A percentile compares a stretch with the other conserved stretches of the same genome.
Conservation (phyloP, 2,113 vertebrate genomes). For the Corynorhinus townsendii region DNA sequence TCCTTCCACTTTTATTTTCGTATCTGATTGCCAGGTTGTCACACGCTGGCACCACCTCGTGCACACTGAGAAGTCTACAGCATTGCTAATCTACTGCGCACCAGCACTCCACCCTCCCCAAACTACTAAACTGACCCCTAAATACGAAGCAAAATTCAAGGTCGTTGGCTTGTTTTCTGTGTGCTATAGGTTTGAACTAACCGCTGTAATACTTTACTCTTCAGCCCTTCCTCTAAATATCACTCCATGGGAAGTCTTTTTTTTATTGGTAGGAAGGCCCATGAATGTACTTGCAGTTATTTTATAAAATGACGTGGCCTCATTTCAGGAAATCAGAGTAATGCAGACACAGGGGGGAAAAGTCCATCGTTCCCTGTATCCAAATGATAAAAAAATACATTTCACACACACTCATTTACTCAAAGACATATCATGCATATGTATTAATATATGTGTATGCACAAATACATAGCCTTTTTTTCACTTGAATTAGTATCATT, state of each 20-base stretch:
- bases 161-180: neutral
- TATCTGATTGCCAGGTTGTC: neutral
- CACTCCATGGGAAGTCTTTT: neutral
- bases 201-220: neutral
- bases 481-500: neutral
- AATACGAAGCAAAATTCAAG: neutral
- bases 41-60: neutral
- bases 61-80: neutral
- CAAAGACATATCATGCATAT: neutral
- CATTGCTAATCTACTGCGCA: neutral
- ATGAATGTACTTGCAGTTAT: neutral
- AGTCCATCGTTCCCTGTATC: neutral
- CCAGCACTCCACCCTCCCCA: neutral
- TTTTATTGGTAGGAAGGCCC: neutral
- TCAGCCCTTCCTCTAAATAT: neutral
- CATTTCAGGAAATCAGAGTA: conserved; percentile 30
- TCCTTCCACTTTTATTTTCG: neutral
- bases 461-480: neutral
- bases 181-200: neutral
- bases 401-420: neutral
- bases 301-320: neutral
- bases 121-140: neutral
- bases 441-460: too few species aligned
- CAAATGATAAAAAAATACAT: neutral
- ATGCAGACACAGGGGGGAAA: neutral